Conservation (phyloP, 2,888 invertebrate species). For the Octonoba sinensis region DNA sequence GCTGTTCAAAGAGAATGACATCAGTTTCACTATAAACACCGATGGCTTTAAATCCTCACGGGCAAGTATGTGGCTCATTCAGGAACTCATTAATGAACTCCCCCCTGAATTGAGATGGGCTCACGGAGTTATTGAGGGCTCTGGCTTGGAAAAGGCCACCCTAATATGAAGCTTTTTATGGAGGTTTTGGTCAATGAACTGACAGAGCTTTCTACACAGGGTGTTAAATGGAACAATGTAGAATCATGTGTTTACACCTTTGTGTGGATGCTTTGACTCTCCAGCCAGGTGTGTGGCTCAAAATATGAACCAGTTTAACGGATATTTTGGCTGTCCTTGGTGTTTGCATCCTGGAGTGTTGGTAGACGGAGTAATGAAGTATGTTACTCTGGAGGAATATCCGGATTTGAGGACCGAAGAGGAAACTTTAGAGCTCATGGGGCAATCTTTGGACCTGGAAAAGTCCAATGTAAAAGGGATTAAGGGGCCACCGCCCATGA, state of each 20-base stretch:
- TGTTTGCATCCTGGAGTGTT: conserved; percentile 23
- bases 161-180: conserved; percentile 27
- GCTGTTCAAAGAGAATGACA: conserved; percentile 6
- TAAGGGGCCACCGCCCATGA: conserved; percentile 23
- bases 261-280: conserved; percentile 28
- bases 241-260: conserved; percentile 16
- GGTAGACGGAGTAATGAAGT: conserved; percentile 4
- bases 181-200: conserved; percentile 19
- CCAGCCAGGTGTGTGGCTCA: conserved; percentile 28
- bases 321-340: conserved; percentile 33
- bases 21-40: conserved; percentile 20
- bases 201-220: background rate
- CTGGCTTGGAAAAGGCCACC: conserved; percentile 41
- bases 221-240: conserved; percentile 17
- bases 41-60: conserved; percentile 35
- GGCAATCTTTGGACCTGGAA: background rate
- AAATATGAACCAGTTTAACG: conserved; percentile 34
- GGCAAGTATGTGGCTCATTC: conserved; percentile 22
- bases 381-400: conserved; percentile 14
- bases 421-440: conserved; percentile 8
- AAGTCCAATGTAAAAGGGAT: conserved; percentile 11
- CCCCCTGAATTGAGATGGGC: conserved; percentile 24
- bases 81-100: conserved; percentile 25
- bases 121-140: conserved; percentile 10
- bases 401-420: conserved; percentile 20